These are phyloP conservation scores for Hippocampus zosterae DNA, from an alignment of 2,113 vertebrate genomes.

Conservation along the genomic window DNA sequence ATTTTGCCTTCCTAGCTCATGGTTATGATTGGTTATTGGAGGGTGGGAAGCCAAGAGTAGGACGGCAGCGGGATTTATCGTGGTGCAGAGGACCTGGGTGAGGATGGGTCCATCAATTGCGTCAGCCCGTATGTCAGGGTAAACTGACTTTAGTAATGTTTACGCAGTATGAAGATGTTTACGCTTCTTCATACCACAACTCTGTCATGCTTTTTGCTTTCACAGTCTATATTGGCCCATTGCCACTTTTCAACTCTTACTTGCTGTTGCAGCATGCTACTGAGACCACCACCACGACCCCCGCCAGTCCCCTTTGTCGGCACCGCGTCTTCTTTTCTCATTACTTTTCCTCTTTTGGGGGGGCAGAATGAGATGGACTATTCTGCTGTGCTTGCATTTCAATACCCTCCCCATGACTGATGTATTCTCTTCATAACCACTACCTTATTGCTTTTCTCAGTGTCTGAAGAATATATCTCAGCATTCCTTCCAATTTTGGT, in stretches of 20 bases:
- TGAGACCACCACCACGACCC: conserved; percentile 1
- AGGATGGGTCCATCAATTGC: conserved; percentile 55
- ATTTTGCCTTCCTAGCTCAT: conserved; percentile 5
- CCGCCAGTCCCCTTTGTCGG: neutral
- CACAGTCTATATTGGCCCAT: conserved; percentile 38
- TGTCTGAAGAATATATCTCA: neutral
- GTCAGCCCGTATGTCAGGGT: conserved; percentile 52
- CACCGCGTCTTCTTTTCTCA: conserved; percentile 34
- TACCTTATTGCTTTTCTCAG: conserved; percentile 24
- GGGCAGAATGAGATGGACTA: conserved; percentile 48
- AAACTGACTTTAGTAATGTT: conserved; percentile 69
- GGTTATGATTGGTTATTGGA: conserved; percentile 31
- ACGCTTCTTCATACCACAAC: conserved; percentile 46
- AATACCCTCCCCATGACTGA: conserved; percentile 37
- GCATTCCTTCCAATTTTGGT: neutral
- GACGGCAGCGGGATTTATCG: conserved; percentile 56
- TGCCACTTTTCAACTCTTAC: conserved; percentile 17
- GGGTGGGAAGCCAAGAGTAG: conserved; percentile 9
- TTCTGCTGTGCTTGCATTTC: conserved; percentile 59
- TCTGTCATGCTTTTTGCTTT: conserved; percentile 50
- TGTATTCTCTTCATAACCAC: conserved; percentile 39
- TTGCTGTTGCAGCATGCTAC: conserved; percentile 30
- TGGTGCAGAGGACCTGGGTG: conserved; percentile 47
- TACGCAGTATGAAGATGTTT: conserved; percentile 68
- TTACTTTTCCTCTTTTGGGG: conserved; percentile 50